These are phyloP conservation scores for Amphipyra berbera DNA, from an alignment of 2,888 invertebrate genomes.

Conservation along the genomic window DNA sequence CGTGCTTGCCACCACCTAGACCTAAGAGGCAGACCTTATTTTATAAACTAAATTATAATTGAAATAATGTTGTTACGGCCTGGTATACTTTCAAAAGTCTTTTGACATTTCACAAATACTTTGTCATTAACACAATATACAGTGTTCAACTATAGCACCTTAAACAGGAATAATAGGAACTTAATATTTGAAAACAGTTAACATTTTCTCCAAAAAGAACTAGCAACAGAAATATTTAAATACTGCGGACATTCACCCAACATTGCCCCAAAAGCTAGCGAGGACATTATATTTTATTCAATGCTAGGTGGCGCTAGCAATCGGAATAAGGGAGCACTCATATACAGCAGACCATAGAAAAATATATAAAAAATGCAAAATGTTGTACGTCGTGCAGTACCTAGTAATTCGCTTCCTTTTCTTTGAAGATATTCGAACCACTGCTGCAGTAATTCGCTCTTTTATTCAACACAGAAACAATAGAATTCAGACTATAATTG, in stretches of 20 bases:
- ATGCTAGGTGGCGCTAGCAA: constrained; percentile 31
- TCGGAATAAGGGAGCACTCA: constrained; percentile 22
- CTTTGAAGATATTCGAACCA: constrained; percentile 25
- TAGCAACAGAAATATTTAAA: constrained; percentile 24
- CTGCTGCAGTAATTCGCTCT: constrained; percentile 25
- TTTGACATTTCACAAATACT: too few relatives aligned
- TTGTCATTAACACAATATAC: too few relatives aligned
- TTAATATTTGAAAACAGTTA: neutral
- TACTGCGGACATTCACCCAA: constrained; percentile 11
- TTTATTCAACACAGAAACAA: constrained; percentile 45
- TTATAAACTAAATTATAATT: too few relatives aligned
- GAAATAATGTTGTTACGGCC: too few relatives aligned
- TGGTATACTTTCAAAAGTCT: too few relatives aligned
- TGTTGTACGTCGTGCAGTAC: constrained; percentile 27
- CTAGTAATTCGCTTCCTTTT: constrained; percentile 30
- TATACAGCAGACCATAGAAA: constrained; percentile 26
- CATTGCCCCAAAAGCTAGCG: constrained; percentile 29
- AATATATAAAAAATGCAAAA: constrained; percentile 41
- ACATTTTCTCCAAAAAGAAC: constrained; percentile 1
- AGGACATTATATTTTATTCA: constrained; percentile 41
- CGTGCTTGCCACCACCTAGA: too few relatives aligned
- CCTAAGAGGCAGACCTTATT: too few relatives aligned
- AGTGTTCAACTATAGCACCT: too few relatives aligned
- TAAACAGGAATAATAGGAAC: too few relatives aligned
- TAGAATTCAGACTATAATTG: constrained; percentile 9